Evolutionary conservation across 2,113 vertebrate species (phyloP).

Genomic region (Bubo blakistoni): DNA sequence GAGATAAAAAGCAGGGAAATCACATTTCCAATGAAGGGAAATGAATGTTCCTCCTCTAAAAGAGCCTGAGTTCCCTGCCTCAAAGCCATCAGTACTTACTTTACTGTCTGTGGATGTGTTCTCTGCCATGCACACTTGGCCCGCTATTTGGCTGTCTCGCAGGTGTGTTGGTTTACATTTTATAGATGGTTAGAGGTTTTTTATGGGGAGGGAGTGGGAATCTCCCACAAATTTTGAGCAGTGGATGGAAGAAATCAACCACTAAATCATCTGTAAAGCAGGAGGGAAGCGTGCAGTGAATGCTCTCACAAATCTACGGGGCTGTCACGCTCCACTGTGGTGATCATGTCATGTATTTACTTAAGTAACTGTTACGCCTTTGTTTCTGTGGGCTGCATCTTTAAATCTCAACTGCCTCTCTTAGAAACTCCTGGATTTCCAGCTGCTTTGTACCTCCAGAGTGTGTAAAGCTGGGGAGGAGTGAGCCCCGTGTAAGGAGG

Average conservation of each 20-base stretch:
- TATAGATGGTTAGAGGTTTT: not conserved
- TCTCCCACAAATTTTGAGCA: not conserved
- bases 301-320: fast-evolving
- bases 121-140: not conserved
- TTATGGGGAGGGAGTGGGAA: not conserved
- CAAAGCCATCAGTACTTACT: not conserved
- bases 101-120: not conserved
- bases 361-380: not conserved
- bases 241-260: not conserved
- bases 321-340: not conserved
- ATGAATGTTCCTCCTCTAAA: not conserved
- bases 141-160: not conserved
- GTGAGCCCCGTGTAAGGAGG: fast-evolving
- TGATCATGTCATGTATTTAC: fast-evolving
- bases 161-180: not conserved
- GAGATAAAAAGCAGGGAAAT: slow-evolving; percentile 37
- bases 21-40: not conserved
- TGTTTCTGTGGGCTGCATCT: not conserved
- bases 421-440: not conserved
- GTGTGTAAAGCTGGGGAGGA: not conserved
- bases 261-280: not conserved
- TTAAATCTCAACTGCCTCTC: not conserved
- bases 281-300: not conserved
- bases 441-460: not conserved
- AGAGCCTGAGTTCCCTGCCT: not conserved